Evolutionary conservation across 2,113 vertebrate species (phyloP).

Genomic region (Oncorhynchus keta): DNA sequence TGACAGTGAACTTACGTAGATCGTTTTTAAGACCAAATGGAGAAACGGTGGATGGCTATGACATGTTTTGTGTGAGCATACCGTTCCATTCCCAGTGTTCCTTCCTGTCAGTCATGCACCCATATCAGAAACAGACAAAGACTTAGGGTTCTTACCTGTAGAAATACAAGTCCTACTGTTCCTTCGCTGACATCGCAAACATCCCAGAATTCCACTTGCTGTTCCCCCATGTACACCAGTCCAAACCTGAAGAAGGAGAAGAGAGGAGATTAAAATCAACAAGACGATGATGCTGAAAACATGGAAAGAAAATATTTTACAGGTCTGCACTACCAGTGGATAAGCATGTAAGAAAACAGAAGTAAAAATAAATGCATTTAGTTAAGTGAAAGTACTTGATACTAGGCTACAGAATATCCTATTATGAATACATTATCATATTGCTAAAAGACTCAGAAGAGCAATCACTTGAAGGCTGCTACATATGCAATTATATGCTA

Average conservation of each 20-base stretch:
- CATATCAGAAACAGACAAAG: background rate
- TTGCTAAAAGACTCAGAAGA: background rate
- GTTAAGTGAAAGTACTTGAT: no score
- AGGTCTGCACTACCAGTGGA: no score
- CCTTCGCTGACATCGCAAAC: slow-evolving; percentile 29
- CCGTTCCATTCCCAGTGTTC: background rate
- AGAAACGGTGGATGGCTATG: no score
- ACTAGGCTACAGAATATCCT: background rate
- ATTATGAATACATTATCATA: background rate
- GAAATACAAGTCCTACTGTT: slow-evolving; percentile 9
- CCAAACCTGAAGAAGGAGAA: slow-evolving; percentile 26
- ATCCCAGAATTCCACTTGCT: background rate
- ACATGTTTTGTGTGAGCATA: no score
- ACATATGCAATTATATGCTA: background rate
- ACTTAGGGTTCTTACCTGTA: slow-evolving; percentile 29
- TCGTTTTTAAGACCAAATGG: no score
- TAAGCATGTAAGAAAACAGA: no score
- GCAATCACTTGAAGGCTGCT: background rate
- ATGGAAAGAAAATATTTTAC: no score
- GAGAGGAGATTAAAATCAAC: slow-evolving; percentile 20
- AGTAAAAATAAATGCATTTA: no score
- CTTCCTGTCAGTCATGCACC: no score
- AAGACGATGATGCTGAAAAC: background rate
- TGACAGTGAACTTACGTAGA: no score
- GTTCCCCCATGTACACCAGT: slow-evolving; percentile 23